Conservation (phyloP, 1,140 invertebrate genomes). For the Panagrolaimus sp. region DNA sequence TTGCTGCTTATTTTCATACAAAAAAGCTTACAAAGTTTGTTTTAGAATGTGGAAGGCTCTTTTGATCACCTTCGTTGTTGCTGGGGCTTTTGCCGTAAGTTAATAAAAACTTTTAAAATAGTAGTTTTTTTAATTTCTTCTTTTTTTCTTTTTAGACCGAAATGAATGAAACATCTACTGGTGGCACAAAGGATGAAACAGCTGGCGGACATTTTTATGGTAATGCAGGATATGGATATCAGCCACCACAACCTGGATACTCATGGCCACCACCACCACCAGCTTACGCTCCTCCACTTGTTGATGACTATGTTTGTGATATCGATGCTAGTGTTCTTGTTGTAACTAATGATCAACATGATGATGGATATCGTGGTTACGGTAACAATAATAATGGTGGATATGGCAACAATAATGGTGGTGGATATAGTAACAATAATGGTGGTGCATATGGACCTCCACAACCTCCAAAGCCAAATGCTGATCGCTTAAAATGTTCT, state of each 20-base stretch:
- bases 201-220: neutral
- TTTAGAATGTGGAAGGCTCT: neutral
- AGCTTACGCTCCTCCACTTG: neutral
- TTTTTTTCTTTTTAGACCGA: neutral
- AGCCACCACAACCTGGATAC: neutral
- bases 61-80: neutral
- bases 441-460: neutral
- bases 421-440: neutral
- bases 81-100: slow-evolving; percentile 8
- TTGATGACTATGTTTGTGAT: slow-evolving; percentile 21
- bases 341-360: slow-evolving; percentile 1
- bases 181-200: neutral
- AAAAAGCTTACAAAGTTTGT: no score
- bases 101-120: neutral
- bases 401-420: neutral
- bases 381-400: neutral
- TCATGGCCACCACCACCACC: neutral
- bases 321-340: slow-evolving; percentile 22
- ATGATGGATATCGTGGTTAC: neutral
- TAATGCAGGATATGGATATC: neutral
- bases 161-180: neutral
- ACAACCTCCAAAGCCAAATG: slow-evolving; percentile 12
- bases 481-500: slow-evolving; percentile 22
- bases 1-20: no score
- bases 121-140: neutral